Evolutionary conservation across 2,797 vertebrate genomes (phyloP).

Genomic region (Hydrolagus colliei): DNA sequence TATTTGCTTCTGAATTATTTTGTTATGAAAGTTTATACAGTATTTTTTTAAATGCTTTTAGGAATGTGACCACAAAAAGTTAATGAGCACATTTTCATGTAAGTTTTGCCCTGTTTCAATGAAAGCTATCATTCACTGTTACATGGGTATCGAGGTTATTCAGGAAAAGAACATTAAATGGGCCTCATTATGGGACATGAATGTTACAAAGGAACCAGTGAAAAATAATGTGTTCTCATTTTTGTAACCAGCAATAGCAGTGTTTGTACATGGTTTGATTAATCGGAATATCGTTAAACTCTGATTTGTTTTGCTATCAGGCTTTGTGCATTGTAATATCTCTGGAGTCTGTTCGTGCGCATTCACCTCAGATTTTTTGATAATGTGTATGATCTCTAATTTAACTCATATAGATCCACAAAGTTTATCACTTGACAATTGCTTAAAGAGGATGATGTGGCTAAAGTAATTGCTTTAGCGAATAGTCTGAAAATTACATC

Average conservation of each 20-base stretch:
- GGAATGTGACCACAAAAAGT: neutral
- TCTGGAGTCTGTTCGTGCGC: neutral
- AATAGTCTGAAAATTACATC: neutral
- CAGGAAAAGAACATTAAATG: neutral
- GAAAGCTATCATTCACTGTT: neutral
- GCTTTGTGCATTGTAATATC: neutral
- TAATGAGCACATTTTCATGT: neutral
- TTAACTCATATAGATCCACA: neutral
- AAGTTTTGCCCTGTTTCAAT: neutral
- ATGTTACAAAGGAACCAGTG: neutral
- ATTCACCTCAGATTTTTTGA: neutral
- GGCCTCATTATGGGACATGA: neutral
- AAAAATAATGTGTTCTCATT: neutral
- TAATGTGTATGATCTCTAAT: neutral
- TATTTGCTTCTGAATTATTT: neutral
- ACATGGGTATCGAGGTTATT: neutral
- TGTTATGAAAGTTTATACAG: neutral
- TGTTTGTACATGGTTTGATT: neutral
- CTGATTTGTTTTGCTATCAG: conserved; percentile 13
- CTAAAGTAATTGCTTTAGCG: neutral
- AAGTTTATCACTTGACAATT: neutral
- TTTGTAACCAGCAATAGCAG: neutral
- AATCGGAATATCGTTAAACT: conserved; percentile 6
- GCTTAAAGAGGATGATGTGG: neutral
- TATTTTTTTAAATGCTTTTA: neutral